Percentiles rank a stretch among this genome's conserved stretches.
Evolutionary conservation across 2,797 vertebrate genomes (phyloP).

Genomic region (Alouatta caraya): DNA sequence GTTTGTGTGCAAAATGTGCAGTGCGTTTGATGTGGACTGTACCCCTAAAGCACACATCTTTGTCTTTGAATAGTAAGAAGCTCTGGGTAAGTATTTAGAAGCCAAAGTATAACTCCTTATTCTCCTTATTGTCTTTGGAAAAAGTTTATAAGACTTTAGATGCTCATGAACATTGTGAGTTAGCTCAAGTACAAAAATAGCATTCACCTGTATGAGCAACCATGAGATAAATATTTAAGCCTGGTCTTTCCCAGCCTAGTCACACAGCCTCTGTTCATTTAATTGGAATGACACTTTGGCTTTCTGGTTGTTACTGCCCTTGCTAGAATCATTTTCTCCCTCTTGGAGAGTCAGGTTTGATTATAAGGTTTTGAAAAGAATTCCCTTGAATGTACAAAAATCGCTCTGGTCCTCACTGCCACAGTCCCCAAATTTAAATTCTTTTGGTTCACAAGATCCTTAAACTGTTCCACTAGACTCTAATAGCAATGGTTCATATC

Average conservation of each 20-base stretch:
- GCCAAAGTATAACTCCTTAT: slow-evolving; percentile 58
- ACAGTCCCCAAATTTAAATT: neutral
- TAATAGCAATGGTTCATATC: neutral
- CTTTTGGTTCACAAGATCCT: neutral
- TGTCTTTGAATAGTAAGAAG: slow-evolving; percentile 60
- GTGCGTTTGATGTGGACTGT: slow-evolving; percentile 68
- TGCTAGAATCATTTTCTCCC: neutral
- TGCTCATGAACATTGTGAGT: neutral
- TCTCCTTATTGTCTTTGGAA: slow-evolving; percentile 71
- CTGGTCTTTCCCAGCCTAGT: neutral
- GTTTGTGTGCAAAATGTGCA: slow-evolving; percentile 81
- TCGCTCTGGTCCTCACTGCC: neutral
- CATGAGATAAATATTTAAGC: neutral
- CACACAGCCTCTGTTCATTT: neutral
- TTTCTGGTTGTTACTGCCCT: slow-evolving; percentile 11
- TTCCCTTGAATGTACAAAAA: neutral
- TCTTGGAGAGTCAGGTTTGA: neutral
- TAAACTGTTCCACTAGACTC: neutral
- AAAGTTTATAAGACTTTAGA: slow-evolving; percentile 47
- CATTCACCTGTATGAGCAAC: slow-evolving; percentile 51
- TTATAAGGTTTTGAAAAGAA: slow-evolving; percentile 19
- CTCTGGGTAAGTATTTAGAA: slow-evolving; percentile 84
- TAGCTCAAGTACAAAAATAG: slow-evolving; percentile 14
- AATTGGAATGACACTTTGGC: neutral
- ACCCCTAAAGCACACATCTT: slow-evolving; percentile 67